phyloP scores from a whole-genome alignment of 1,140 invertebrate genomes.

The Achroia grisella region DNA sequence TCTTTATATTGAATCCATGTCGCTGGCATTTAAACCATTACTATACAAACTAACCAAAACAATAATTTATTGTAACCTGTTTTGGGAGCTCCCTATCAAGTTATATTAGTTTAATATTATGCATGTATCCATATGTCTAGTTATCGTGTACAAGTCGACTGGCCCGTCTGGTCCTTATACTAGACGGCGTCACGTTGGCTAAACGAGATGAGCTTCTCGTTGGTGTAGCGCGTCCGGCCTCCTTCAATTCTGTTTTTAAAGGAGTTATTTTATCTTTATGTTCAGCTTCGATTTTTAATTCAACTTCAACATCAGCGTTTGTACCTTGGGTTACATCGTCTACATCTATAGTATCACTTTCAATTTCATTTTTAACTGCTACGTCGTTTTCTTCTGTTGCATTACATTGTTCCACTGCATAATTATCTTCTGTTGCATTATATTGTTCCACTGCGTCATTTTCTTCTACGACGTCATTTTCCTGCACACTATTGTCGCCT shows the following conservation, averaged over 20 bases:
- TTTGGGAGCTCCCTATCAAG: too few relatives aligned
- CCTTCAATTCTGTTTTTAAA: slow-evolving; percentile 14
- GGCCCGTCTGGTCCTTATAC: slow-evolving; percentile 38
- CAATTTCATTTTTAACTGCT: not conserved
- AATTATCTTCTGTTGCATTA: not conserved
- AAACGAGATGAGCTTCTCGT: slow-evolving; percentile 29
- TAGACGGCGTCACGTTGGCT: slow-evolving; percentile 21
- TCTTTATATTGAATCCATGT: too few relatives aligned
- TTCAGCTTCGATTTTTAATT: slow-evolving; percentile 1
- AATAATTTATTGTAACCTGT: too few relatives aligned
- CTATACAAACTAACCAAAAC: not conserved
- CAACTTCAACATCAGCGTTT: not conserved
- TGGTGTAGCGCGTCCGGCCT: slow-evolving; percentile 27
- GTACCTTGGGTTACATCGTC: not conserved
- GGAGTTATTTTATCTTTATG: slow-evolving; percentile 4
- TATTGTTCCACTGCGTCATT: not conserved
- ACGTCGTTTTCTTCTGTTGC: not conserved
- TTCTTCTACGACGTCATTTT: slow-evolving; percentile 5
- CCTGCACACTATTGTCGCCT: not conserved
- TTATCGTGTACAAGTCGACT: slow-evolving; percentile 26
- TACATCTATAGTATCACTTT: not conserved
- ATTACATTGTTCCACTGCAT: not conserved
- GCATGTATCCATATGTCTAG: too few relatives aligned
- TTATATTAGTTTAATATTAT: too few relatives aligned
- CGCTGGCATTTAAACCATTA: not conserved